phyloP scores from a whole-genome alignment of 2,888 invertebrate genomes.

The Leucoptera coffeella region DNA sequence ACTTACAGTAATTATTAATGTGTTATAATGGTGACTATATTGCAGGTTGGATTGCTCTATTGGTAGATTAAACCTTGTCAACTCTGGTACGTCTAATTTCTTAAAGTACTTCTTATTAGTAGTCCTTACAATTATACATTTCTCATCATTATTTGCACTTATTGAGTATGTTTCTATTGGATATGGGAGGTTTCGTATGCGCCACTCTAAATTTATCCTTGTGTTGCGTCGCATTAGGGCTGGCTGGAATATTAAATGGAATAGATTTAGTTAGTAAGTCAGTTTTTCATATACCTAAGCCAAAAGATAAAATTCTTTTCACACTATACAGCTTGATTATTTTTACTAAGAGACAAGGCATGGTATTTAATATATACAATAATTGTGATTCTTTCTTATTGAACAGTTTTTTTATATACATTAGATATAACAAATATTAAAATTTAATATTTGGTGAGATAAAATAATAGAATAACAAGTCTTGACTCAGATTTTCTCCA shows the following conservation, averaged over 20 bases:
- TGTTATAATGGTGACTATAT: constrained; percentile 67
- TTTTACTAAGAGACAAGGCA: too few relatives aligned
- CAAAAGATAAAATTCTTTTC: too few relatives aligned
- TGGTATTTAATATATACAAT: too few relatives aligned
- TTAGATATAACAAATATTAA: too few relatives aligned
- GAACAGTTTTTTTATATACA: too few relatives aligned
- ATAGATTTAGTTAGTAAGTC: too few relatives aligned
- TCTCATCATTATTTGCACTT: constrained; percentile 57
- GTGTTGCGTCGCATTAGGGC: constrained; percentile 64
- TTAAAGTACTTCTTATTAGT: constrained; percentile 80
- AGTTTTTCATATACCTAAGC: too few relatives aligned
- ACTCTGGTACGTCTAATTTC: constrained; percentile 62
- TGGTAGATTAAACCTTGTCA: constrained; percentile 57
- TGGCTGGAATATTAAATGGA: constrained; percentile 57
- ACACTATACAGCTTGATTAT: too few relatives aligned
- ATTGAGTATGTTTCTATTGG: constrained; percentile 66
- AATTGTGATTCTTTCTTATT: too few relatives aligned
- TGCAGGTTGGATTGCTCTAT: constrained; percentile 61
- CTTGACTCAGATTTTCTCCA: too few relatives aligned
- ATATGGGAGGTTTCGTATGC: constrained; percentile 74
- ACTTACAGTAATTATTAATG: constrained; percentile 68
- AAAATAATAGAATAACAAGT: too few relatives aligned
- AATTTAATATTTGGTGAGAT: too few relatives aligned
- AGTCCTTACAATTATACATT: constrained; percentile 62
- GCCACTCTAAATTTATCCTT: constrained; percentile 71